Evolutionary conservation across 2,113 vertebrate species (phyloP).

Genomic region (Thunnus maccoyii): DNA sequence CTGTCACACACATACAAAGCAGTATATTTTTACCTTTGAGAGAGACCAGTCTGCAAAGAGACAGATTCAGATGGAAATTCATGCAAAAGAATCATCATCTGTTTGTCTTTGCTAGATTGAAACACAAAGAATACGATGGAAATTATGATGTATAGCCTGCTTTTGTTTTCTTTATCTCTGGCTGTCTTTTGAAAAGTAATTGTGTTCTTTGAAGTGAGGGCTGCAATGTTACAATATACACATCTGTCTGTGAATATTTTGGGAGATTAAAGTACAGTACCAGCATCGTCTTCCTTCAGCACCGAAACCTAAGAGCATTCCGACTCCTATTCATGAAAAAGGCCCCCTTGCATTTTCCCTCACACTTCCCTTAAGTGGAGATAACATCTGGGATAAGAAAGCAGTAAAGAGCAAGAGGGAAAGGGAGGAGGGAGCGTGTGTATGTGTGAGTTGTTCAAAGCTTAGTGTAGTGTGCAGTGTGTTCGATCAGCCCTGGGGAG

Average conservation of each 20-base stretch:
- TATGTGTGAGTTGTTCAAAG: slow-evolving; percentile 61
- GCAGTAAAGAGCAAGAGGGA: slow-evolving; percentile 58
- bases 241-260: slow-evolving; percentile 2
- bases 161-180: neutral
- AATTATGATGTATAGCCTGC: neutral
- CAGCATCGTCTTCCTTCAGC: slow-evolving; percentile 47
- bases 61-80: neutral
- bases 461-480: slow-evolving; percentile 52
- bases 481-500: slow-evolving; percentile 68
- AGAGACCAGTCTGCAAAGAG: neutral
- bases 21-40: neutral
- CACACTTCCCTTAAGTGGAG: slow-evolving; percentile 76
- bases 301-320: slow-evolving; percentile 54
- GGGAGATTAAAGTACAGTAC: slow-evolving; percentile 54
- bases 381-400: slow-evolving; percentile 80
- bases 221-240: slow-evolving; percentile 18
- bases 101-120: neutral
- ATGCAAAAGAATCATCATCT: neutral
- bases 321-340: slow-evolving; percentile 57
- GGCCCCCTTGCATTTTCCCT: slow-evolving; percentile 55
- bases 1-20: slow-evolving; percentile 11
- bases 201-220: slow-evolving; percentile 31
- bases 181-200: slow-evolving; percentile 14
- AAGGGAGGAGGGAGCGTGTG: slow-evolving; percentile 36
- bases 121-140: neutral